Percentiles rank a stretch among this genome's conserved stretches.
Conservation (phyloP, 2,888 invertebrate species). For the Drosophila neotestacea region DNA sequence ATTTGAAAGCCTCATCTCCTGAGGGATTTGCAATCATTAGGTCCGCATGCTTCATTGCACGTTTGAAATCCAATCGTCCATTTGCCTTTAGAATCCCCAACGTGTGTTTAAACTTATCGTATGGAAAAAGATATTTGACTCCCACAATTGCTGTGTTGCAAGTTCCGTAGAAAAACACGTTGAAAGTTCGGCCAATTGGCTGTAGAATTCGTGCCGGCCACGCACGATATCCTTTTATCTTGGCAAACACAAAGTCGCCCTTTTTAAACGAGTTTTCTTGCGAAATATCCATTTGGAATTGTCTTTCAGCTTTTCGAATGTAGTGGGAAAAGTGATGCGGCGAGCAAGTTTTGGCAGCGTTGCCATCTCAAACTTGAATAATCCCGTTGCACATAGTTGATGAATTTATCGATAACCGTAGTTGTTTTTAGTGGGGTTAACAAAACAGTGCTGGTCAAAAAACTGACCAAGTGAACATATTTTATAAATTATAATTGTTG, state of each 20-base stretch:
- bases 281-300: neutral
- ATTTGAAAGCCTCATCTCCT: neutral
- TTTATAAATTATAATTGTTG: too few species aligned
- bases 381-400: too few species aligned
- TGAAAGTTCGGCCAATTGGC: neutral
- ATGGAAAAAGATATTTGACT: neutral
- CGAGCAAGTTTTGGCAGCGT: neutral
- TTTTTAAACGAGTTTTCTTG: neutral
- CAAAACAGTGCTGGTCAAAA: too few species aligned
- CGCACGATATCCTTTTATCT: slow-evolving; percentile 13
- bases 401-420: slow-evolving; percentile 1
- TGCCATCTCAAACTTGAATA: neutral
- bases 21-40: neutral
- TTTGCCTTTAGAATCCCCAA: neutral
- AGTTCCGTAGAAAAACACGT: slow-evolving; percentile 18
- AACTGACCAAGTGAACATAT: too few species aligned
- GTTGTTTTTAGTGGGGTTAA: too few species aligned
- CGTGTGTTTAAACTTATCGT: neutral
- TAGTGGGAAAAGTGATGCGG: neutral
- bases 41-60: neutral
- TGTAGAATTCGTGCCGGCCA: slow-evolving; percentile 25
- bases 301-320: neutral
- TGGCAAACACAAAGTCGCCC: slow-evolving; percentile 26
- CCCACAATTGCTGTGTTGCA: slow-evolving; percentile 5
- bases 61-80: neutral